Percentiles rank a stretch among this genome's conserved stretches.
These are phyloP conservation scores for Xenotilapia flavipinnis DNA, from an alignment of 2,113 vertebrate genomes.

Conservation along the genomic window DNA sequence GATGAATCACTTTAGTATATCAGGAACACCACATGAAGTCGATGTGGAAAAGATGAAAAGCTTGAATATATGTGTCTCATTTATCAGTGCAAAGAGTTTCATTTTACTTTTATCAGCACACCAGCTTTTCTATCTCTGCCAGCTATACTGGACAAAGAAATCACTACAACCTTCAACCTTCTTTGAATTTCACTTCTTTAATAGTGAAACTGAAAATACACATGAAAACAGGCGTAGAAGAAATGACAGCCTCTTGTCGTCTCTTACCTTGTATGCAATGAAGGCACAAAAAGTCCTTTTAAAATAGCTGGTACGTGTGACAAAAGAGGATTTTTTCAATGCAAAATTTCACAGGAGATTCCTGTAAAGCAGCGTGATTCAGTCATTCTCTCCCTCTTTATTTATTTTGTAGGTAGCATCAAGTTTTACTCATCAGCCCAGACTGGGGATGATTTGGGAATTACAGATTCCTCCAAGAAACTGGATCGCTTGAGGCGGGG, in stretches of 20 bases:
- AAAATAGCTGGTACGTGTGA: not conserved
- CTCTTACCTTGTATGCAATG: not conserved
- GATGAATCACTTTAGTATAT: not conserved
- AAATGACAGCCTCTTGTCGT: not conserved
- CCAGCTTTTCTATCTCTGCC: not conserved
- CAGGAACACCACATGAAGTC: not conserved
- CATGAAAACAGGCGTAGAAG: not conserved
- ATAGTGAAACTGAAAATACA: not conserved
- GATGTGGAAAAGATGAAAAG: not conserved
- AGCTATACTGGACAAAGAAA: not conserved
- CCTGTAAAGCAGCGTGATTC: not conserved
- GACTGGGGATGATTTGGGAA: not conserved
- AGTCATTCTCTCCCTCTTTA: not conserved
- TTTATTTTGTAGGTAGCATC: not conserved
- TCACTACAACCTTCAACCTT: not conserved
- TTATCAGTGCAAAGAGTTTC: not conserved
- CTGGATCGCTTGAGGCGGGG: not conserved
- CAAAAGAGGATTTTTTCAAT: not conserved
- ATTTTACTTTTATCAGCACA: not conserved
- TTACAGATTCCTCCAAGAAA: not conserved
- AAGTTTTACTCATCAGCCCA: not conserved
- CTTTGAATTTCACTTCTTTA: not conserved
- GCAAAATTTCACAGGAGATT: not conserved
- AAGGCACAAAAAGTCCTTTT: not conserved
- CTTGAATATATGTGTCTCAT: not conserved